phyloP scores from a whole-genome alignment of 2,888 invertebrate genomes.

The Harpalus rubripes region DNA sequence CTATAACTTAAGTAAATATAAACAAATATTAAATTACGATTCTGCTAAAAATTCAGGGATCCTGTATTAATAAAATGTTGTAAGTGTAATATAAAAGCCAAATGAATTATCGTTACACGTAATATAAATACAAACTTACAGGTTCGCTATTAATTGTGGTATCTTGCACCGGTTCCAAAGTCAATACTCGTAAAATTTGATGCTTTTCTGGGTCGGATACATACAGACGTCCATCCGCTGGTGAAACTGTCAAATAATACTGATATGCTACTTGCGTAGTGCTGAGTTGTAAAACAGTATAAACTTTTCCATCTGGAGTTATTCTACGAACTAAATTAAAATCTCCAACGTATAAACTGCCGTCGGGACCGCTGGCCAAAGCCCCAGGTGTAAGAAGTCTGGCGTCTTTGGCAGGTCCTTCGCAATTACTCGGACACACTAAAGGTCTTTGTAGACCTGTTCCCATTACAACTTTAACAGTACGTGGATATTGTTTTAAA shows the following conservation, averaged over 20 bases:
- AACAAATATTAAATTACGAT: too few species aligned
- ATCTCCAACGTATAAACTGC: constrained; percentile 97
- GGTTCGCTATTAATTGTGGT: constrained; percentile 91
- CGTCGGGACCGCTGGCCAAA: constrained; percentile 96
- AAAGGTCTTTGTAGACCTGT: constrained; percentile 92
- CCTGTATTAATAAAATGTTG: too few species aligned
- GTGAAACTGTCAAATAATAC: constrained; percentile 97
- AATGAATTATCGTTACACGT: background rate
- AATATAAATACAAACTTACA: constrained; percentile 74
- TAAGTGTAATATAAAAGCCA: background rate
- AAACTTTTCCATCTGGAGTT: constrained; percentile 93
- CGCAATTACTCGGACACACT: constrained; percentile 92
- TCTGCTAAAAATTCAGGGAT: too few species aligned
- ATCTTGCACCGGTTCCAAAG: constrained; percentile 89
- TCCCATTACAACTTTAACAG: constrained; percentile 95
- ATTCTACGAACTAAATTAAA: constrained; percentile 96
- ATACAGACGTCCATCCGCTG: constrained; percentile 96
- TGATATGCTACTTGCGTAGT: constrained; percentile 97
- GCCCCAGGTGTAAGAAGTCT: constrained; percentile 95
- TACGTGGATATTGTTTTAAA: constrained; percentile 94
- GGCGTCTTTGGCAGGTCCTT: constrained; percentile 91
- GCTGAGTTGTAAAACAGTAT: constrained; percentile 93
- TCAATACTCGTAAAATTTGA: constrained; percentile 89
- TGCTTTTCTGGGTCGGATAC: constrained; percentile 97
- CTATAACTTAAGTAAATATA: too few species aligned